Evolutionary conservation across 2,113 vertebrate species (phyloP).

Genomic region (Vombatus ursinus): DNA sequence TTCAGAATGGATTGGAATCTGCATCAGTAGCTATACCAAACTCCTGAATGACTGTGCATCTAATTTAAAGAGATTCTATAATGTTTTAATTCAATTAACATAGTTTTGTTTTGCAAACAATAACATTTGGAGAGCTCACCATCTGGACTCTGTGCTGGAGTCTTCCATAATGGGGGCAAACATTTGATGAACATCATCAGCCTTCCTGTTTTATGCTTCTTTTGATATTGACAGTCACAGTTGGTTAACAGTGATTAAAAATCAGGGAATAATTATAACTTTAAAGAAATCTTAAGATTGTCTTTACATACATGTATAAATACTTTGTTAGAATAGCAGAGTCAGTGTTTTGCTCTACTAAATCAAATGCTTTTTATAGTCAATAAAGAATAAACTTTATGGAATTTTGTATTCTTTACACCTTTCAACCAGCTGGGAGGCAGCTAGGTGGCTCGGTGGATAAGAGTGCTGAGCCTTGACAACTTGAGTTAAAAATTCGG

Average conservation of each 20-base stretch:
- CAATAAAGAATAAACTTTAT: too few species aligned
- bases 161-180: too few species aligned
- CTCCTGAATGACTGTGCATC: not conserved
- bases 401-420: too few species aligned
- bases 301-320: not conserved
- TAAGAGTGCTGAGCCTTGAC: not conserved
- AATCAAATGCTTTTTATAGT: not conserved
- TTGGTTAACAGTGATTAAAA: not conserved
- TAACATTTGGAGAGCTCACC: not conserved
- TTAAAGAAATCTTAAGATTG: not conserved
- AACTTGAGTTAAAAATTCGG: not conserved
- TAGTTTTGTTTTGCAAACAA: not conserved
- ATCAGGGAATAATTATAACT: not conserved
- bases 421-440: not conserved
- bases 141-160: not conserved
- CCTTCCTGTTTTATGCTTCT: not conserved
- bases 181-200: not conserved
- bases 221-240: not conserved
- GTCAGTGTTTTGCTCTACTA: not conserved
- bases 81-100: not conserved
- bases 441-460: not conserved
- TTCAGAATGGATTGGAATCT: too few species aligned
- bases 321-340: not conserved
- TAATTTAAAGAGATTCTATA: not conserved
- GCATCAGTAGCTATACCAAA: too few species aligned